A percentile compares a stretch with the other conserved stretches of the same genome.
These are phyloP conservation scores for Neosilurus hyrtlii DNA, from an alignment of 2,797 vertebrate species.

Conservation along the genomic window DNA sequence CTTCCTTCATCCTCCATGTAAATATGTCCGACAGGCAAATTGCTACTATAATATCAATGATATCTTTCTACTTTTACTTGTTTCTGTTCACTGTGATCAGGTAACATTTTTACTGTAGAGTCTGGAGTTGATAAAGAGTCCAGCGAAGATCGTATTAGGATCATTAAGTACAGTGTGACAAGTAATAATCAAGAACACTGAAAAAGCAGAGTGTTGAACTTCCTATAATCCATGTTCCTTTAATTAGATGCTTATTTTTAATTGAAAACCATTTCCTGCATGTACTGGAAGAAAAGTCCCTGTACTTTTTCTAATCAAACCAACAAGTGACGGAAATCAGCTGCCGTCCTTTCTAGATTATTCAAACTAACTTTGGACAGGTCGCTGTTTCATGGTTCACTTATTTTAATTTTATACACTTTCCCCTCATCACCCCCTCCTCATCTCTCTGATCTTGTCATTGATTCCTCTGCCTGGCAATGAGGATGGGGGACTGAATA, in stretches of 20 bases:
- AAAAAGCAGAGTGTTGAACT: background rate
- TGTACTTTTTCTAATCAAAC: background rate
- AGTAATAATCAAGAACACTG: background rate
- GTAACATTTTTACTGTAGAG: background rate
- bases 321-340: background rate
- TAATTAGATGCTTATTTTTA: background rate
- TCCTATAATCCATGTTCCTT: background rate
- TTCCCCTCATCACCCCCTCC: background rate
- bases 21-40: background rate
- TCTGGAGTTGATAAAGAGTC: background rate
- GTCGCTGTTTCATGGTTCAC: background rate
- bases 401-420: background rate
- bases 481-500: background rate
- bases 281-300: no score
- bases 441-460: conserved; percentile 2
- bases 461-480: background rate
- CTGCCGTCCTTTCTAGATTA: background rate
- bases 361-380: conserved; percentile 9
- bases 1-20: background rate
- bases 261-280: background rate
- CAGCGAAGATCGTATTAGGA: background rate
- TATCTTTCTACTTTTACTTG: background rate
- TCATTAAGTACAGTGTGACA: background rate
- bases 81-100: background rate
- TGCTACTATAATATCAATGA: background rate